phyloP scores from a whole-genome alignment of 2,797 vertebrate species.

The Urosaurus nigricauda region DNA sequence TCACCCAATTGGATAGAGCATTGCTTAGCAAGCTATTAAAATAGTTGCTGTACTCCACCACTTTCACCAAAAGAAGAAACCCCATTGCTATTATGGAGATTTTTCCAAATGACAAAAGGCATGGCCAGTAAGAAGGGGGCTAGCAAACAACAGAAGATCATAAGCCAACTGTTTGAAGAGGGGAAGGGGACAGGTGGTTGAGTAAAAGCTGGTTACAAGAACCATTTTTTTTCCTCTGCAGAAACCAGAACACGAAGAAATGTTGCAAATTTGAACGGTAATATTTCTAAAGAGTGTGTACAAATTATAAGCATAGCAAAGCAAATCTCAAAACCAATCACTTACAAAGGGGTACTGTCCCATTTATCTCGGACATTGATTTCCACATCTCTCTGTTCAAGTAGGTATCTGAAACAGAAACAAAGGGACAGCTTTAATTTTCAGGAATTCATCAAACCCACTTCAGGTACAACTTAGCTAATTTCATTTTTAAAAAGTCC shows the following conservation, averaged over 20 bases:
- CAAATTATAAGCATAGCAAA: neutral
- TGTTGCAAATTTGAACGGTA: neutral
- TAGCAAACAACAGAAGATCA: neutral
- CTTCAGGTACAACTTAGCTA: neutral
- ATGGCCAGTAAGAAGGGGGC: accelerated
- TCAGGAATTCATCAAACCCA: constrained; percentile 21
- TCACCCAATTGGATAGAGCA: neutral
- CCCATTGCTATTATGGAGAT: neutral
- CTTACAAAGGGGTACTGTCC: constrained; percentile 98
- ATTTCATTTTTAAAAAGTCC: neutral
- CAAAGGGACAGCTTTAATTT: constrained; percentile 20
- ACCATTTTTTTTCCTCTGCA: neutral
- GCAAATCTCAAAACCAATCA: constrained; percentile 46
- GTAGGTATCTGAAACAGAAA: constrained; percentile 86
- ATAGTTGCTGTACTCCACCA: neutral
- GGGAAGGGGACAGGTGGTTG: too few species aligned
- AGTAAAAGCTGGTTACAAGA: neutral
- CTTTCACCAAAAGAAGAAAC: neutral
- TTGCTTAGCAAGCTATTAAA: neutral
- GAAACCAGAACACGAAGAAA: neutral
- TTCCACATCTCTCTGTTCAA: constrained; percentile 96
- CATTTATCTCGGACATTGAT: constrained; percentile 96
- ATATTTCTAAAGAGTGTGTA: neutral
- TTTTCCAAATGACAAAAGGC: constrained; percentile 4
- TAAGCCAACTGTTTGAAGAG: too few species aligned